phyloP scores from a whole-genome alignment of 1,140 invertebrate species.

The Penaeus vannamei region DNA sequence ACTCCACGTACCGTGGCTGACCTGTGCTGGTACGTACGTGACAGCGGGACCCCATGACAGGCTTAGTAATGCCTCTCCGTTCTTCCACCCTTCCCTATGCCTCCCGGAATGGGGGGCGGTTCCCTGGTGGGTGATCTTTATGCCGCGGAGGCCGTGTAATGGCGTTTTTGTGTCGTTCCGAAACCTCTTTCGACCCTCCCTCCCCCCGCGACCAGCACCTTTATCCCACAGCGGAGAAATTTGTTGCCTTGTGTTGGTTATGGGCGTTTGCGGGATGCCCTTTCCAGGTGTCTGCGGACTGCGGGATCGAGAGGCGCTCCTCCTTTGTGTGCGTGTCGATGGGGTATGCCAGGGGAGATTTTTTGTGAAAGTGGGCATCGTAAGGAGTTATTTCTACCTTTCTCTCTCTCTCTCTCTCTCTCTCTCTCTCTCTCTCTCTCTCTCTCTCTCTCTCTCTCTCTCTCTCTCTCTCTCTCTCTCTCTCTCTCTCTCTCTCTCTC shows the following conservation, averaged over 20 bases:
- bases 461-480: not conserved
- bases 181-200: not conserved
- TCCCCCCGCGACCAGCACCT: not conserved
- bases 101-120: no score
- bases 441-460: slow-evolving; percentile 12
- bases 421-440: not conserved
- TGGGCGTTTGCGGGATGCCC: not conserved
- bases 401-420: not conserved
- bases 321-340: not conserved
- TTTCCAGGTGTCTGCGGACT: not conserved
- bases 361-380: not conserved
- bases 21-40: no score
- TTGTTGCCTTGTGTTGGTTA: not conserved
- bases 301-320: not conserved
- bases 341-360: not conserved
- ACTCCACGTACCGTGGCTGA: no score
- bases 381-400: not conserved
- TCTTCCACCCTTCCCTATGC: no score
- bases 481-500: no score
- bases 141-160: no score
- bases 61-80: no score
- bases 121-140: no score
- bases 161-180: not conserved
- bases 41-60: no score
- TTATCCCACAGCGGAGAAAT: not conserved